Evolutionary conservation across 2,888 invertebrate species (phyloP), one percentile per base, ranked within the genome.

Genomic region (Elaeidobius kamerunicus): DNA sequence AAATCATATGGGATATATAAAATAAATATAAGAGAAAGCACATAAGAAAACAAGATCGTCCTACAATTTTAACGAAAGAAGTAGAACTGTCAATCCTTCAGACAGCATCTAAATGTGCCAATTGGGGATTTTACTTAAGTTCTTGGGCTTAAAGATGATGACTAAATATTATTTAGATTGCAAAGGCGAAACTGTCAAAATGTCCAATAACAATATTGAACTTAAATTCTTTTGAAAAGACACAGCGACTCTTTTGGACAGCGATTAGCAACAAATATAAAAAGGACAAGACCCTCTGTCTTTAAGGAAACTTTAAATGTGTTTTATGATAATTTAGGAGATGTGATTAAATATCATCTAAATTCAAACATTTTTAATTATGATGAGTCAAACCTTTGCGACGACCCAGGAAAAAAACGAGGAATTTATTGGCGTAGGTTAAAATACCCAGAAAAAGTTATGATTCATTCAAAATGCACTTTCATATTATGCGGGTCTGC

Each of bases 301-400:
- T 35, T 16, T 15, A 35, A 35, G 12, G 15, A 35, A 6, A 35
- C 35, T 35, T 16, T 35, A 16, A 16, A 35, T 35, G 35, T 12
- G 32, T 32, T 32, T n/a, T 32, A n/a, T n/a, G 32, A 32, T 32
- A 32, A 32, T n/a, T 32, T 32, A 32, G n/a, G n/a, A 32, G 32
- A 9, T n/a, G 32, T 32, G 5, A 32, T 32, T n/a, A 32, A n/a
- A 12, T 6, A 32, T 32, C 32, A 9, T 32, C 32, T n/a, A 32
- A 32, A n/a, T n/a, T 32, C n/a, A 32, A 32, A 32, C 32, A 32
- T 32, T 9, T 32, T 32, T n/a, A 32, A 32, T n/a, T 32, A 32
- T 32, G 32, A 32, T n/a, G 32, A 32, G 4, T 45, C 60, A 9
- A 69, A 70, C 48, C 65, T 71, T 44, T 66, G 68, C 20, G 68